Evolutionary conservation across 2,888 invertebrate genomes (phyloP), one percentile per base, ranked within the genome.

Genomic region (Xestia sexstrigata): DNA sequence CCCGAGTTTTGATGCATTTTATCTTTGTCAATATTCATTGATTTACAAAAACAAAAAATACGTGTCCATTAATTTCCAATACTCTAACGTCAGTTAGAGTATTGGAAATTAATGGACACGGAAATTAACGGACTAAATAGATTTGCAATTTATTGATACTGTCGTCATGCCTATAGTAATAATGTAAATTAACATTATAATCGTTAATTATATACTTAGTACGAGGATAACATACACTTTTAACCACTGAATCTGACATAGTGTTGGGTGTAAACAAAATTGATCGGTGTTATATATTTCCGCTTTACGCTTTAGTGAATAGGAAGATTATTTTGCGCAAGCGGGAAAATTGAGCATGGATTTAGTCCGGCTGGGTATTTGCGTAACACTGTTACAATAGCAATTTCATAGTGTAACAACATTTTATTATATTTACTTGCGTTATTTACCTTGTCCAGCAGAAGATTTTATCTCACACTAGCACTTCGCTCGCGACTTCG

Each of bases 181-280:
- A 52, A 52, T n/a, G n/a, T n/a, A 55, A 30, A 11, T n/a, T 55
- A 55, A 11, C 55, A n/a, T 35, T n/a, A 13, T 15, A 58, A 58
- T 60, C 58, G 30, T 30, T 17, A 26, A 58, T 26, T 17, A 62
- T 69, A 49, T 68, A n/a, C n/a, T n/a, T n/a, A 80, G 42, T 45
- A 79, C 26, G 67, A 67, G 45, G n/a, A 76, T 67, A 70, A 62
- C 47, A 60, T 60, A 72, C 63, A 70, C n/a, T 71, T 68, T 62
- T 60, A 52, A 20, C 23, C 35, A 62, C 65, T 75, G 67, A 78
- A 23, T 80, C 73, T 30, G 3, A 73, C n/a, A 55, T 55, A 65
- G 35, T 55, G 58, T 39, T 35, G 23, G 47, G 58, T 49, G 52
- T 73, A 69, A 78, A 79, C 74, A 9, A 45, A 58, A 52, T 62